phyloP scores from a whole-genome alignment of 1,140 invertebrate species.

The Leptonema lineaticorne region DNA sequence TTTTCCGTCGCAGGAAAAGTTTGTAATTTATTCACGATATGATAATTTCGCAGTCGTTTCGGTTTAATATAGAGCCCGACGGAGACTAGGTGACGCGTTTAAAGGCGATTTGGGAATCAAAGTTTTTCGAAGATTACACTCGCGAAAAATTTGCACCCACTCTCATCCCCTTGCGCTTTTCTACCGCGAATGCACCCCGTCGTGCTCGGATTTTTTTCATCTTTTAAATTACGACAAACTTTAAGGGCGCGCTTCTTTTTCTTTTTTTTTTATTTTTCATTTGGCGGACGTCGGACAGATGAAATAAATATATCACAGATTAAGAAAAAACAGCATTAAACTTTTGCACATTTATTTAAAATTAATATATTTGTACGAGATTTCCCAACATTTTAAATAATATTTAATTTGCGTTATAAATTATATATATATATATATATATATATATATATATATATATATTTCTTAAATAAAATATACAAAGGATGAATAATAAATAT shows the following conservation, averaged over 20 bases:
- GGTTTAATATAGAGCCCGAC: slow-evolving; percentile 15
- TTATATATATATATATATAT: background rate
- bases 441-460: background rate
- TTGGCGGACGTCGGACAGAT: too few species aligned
- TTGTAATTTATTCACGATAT: slow-evolving; percentile 25
- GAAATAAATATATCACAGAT: too few species aligned
- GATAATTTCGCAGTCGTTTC: slow-evolving; percentile 15
- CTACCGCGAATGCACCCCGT: too few species aligned
- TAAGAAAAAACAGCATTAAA: too few species aligned
- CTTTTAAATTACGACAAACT: too few species aligned
- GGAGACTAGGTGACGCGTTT: slow-evolving; percentile 16
- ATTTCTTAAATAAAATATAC: background rate
- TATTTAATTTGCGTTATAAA: too few species aligned
- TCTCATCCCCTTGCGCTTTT: too few species aligned
- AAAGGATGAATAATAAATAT: background rate
- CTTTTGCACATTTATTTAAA: too few species aligned
- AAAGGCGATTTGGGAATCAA: slow-evolving; percentile 26
- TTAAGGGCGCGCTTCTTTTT: background rate
- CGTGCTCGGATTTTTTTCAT: background rate
- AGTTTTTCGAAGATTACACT: slow-evolving; percentile 9
- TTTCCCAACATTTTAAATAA: too few species aligned
- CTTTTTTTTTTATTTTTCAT: background rate
- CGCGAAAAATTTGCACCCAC: too few species aligned
- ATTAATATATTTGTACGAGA: too few species aligned
- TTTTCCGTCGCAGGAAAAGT: slow-evolving; percentile 9